A percentile compares a stretch with the other conserved stretches of the same genome.
Conservation (phyloP, 92 coral and sea anemone genomes). For the Umimayanthus chanpuru region DNA sequence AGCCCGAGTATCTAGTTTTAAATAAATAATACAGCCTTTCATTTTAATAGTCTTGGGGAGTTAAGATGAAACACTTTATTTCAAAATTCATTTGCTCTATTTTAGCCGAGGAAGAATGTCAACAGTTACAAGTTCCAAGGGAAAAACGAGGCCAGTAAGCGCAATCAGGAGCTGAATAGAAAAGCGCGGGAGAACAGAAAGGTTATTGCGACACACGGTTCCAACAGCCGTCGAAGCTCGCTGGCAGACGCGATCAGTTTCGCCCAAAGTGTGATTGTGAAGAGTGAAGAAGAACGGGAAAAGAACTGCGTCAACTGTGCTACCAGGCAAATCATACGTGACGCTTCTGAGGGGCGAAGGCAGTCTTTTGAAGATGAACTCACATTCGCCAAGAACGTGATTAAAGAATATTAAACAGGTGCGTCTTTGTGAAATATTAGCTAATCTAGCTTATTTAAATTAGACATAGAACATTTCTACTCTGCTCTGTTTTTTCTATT, state of each 20-base stretch:
- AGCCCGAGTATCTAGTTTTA: too few relatives aligned
- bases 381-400: conserved; percentile 8
- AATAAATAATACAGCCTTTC: too few relatives aligned
- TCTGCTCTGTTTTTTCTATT: too few relatives aligned
- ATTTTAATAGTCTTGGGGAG: too few relatives aligned
- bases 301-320: not conserved
- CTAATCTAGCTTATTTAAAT: too few relatives aligned
- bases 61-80: too few relatives aligned
- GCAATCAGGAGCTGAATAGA: not conserved
- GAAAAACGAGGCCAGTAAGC: not conserved
- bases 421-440: too few relatives aligned
- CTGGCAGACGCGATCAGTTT: conserved; percentile 9
- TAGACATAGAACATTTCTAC: not conserved
- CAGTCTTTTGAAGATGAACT: conserved; percentile 22
- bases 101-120: too few relatives aligned
- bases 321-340: conserved; percentile 2
- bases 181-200: conserved; percentile 22
- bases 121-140: not conserved
- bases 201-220: conserved; percentile 3
- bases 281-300: not conserved
- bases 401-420: conserved; percentile 10
- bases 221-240: not conserved
- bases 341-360: not conserved
- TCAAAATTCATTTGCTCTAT: too few relatives aligned
- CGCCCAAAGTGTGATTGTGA: conserved; percentile 24